Evolutionary conservation across 1,140 invertebrate genomes (phyloP).

Genomic region (Drosophila hydei): DNA sequence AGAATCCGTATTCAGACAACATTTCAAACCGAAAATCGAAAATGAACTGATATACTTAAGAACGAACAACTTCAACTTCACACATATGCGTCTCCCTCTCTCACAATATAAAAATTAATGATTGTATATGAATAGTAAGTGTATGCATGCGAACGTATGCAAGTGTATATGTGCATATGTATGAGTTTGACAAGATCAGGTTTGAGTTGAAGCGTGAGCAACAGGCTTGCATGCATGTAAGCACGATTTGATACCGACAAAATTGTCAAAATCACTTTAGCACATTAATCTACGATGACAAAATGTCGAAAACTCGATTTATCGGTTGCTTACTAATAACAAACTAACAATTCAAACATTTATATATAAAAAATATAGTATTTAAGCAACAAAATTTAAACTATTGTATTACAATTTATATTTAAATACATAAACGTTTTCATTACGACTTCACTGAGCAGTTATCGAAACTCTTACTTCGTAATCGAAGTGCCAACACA

Average conservation of each 20-base stretch:
- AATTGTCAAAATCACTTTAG: constrained; percentile 27
- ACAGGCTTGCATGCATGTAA: constrained; percentile 49
- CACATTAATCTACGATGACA: constrained; percentile 8
- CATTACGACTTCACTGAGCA: neutral
- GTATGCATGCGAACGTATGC: constrained; percentile 21
- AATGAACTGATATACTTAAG: constrained; percentile 48
- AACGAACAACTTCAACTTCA: constrained; percentile 48
- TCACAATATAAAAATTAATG: constrained; percentile 24
- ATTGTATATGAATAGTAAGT: constrained; percentile 23
- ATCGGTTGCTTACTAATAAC: neutral
- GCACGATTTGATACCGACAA: constrained; percentile 33
- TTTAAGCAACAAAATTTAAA: neutral
- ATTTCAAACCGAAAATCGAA: constrained; percentile 45
- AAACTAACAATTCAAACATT: neutral
- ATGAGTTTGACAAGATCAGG: constrained; percentile 47
- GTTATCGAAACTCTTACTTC: neutral
- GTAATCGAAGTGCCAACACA: neutral
- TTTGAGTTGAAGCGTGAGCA: constrained; percentile 45
- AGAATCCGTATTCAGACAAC: constrained; percentile 39
- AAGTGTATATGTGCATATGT: constrained; percentile 13
- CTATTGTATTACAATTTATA: neutral
- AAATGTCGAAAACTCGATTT: too few species aligned
- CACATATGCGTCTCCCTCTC: neutral
- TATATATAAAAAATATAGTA: neutral
- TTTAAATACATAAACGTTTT: neutral